Base-by-base conservation (phyloP, 2,113 vertebrate species). In the Baryphthengus martii region DNA sequence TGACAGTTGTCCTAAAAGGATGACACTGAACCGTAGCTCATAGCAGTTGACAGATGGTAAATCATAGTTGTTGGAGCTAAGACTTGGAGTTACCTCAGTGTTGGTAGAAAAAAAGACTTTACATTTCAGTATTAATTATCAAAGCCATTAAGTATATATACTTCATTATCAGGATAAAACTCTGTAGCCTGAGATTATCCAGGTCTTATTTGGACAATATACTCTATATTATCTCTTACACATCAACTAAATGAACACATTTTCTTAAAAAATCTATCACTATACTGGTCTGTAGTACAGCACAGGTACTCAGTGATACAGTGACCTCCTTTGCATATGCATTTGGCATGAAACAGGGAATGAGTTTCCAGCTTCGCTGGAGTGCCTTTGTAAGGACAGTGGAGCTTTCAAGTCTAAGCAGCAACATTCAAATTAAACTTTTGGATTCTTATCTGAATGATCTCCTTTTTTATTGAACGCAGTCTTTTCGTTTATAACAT, bases 391-490 rank as follows among this genome's bases (percentile, higher is more conserved):
- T 23, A 58, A 85, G 45, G 20, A n/a, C 23, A 45, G 35, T 7
- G 6, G 17, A 81, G 33, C 49, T 93, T 83, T 83, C 14, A 74
- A 49, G 56, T 63, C 39, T 99, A 98, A 93, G 98, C 95, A 44
- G 61, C 35, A 47, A 28, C 29, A 70, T 24, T 42, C 37, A 37
- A 31, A 47, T 47, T 23, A 47, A 47, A 66, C 56, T 72, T 80
- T 65, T 3, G 2, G 16, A 35, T 79, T 75, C 17, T 68, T 68
- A 33, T 28, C 28, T 35, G 55, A 47, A 40, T 53, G 28, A 44
- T 52, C 18, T 76, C n/a, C 13, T 42, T 42, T 21, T 50, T 67
- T 67, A 35, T n/a, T 42, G 52, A 18, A 35, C 52, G 49, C 11
- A 47, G 31, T 35, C 42, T 49, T 26, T 26, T 58, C 8, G 73